These are phyloP conservation scores for Fratercula arctica DNA, from an alignment of 2,797 vertebrate genomes.

Conservation along the genomic window DNA sequence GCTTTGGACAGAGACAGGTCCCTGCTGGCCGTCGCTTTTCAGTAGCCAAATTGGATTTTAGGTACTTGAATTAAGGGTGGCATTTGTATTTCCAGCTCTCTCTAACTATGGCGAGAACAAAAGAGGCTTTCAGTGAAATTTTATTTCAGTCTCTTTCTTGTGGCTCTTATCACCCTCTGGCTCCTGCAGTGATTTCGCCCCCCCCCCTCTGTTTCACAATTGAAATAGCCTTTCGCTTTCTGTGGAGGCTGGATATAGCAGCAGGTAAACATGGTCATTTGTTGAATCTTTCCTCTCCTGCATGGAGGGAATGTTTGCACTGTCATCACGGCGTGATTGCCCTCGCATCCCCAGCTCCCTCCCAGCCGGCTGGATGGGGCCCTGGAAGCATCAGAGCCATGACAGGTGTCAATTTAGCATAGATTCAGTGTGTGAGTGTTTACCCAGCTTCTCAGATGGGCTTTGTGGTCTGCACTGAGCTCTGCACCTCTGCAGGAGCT, in stretches of 20 bases:
- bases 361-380: background rate
- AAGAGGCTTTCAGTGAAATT: conserved; percentile 1
- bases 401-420: conserved; percentile 12
- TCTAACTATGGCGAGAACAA: background rate
- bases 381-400: background rate
- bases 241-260: background rate
- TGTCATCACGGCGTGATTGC: background rate
- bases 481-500: background rate
- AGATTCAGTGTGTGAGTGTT: background rate
- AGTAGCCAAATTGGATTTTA: background rate
- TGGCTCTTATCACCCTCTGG: background rate
- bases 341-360: background rate
- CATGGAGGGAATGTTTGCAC: background rate
- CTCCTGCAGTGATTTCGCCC: background rate
- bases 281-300: conserved; percentile 33
- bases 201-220: background rate
- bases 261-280: conserved; percentile 34
- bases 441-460: background rate
- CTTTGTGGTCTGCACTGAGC: background rate
- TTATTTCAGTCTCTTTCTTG: background rate
- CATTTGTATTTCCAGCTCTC: background rate
- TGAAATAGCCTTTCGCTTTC: conserved; percentile 21
- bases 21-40: background rate
- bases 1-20: background rate
- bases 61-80: background rate